Percentiles rank a stretch among this genome's conserved stretches.
phyloP scores from a whole-genome alignment of 2,888 invertebrate species.

The Serripes groenlandicus region DNA sequence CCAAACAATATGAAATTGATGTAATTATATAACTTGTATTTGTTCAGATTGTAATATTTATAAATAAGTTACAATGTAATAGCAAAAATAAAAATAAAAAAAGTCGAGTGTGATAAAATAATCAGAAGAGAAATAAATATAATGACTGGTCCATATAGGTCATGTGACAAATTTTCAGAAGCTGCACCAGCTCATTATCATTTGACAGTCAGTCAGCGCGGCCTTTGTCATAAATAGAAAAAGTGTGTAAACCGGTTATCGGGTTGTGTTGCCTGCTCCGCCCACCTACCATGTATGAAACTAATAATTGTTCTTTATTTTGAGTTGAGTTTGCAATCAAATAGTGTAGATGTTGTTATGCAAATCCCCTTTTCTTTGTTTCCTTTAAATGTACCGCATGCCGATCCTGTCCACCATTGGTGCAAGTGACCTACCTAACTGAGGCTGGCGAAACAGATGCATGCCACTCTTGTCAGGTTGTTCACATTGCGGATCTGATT shows the following conservation, averaged over 20 bases:
- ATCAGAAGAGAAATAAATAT: neutral
- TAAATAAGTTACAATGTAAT: too few relatives aligned
- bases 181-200: constrained; percentile 71
- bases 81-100: neutral
- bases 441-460: too few relatives aligned
- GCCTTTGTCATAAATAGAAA: constrained; percentile 56
- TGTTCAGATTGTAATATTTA: too few relatives aligned
- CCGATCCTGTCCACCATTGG: constrained; percentile 20
- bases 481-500: too few relatives aligned
- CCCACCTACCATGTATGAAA: constrained; percentile 39
- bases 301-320: constrained; percentile 23
- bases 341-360: neutral
- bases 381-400: constrained; percentile 11
- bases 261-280: constrained; percentile 6
- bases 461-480: too few relatives aligned
- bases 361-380: constrained; percentile 23
- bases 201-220: constrained; percentile 66
- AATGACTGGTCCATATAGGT: constrained; percentile 54
- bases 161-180: constrained; percentile 67
- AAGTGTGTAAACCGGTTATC: constrained; percentile 15
- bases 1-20: neutral
- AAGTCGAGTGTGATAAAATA: neutral
- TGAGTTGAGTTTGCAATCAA: constrained; percentile 1
- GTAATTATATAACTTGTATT: too few relatives aligned
- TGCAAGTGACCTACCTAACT: too few relatives aligned